These are phyloP conservation scores for Trypoxylus dichotomus DNA, from an alignment of 1,140 invertebrate species.

Conservation along the genomic window DNA sequence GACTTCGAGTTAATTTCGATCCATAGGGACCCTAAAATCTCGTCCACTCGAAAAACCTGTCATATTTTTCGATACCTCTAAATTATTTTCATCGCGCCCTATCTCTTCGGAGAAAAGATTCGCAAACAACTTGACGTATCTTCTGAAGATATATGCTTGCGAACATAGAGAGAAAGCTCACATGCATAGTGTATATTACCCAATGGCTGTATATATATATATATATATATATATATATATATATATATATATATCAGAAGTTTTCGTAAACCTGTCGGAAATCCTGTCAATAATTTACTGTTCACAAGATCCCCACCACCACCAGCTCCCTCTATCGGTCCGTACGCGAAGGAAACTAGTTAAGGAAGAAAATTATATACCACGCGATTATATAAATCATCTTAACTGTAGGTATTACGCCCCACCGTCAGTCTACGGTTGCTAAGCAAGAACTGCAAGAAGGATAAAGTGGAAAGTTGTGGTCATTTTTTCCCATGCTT, in stretches of 20 bases:
- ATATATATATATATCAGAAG: neutral
- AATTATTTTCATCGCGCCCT: neutral
- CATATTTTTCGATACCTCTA: neutral
- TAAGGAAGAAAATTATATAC: neutral
- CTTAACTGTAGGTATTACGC: neutral
- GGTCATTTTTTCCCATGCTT: too few relatives aligned
- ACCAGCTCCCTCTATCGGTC: neutral
- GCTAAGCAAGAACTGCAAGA: too few relatives aligned
- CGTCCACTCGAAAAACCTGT: neutral
- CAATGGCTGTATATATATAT: too few relatives aligned
- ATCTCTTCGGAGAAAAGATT: neutral
- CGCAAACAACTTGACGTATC: neutral
- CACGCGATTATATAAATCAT: neutral
- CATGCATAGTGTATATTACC: too few relatives aligned
- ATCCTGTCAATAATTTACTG: neutral
- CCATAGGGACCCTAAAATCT: too few relatives aligned
- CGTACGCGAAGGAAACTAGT: neutral
- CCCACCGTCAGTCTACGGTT: too few relatives aligned
- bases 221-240: too few relatives aligned
- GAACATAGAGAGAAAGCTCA: too few relatives aligned
- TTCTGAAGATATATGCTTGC: too few relatives aligned
- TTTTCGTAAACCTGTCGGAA: conserved; percentile 2
- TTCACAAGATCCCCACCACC: neutral
- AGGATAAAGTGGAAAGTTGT: too few relatives aligned
- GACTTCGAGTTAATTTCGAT: too few relatives aligned